Evolutionary conservation across 1,140 invertebrate genomes (phyloP).

Genomic region (Dendrolimus kikuchii): DNA sequence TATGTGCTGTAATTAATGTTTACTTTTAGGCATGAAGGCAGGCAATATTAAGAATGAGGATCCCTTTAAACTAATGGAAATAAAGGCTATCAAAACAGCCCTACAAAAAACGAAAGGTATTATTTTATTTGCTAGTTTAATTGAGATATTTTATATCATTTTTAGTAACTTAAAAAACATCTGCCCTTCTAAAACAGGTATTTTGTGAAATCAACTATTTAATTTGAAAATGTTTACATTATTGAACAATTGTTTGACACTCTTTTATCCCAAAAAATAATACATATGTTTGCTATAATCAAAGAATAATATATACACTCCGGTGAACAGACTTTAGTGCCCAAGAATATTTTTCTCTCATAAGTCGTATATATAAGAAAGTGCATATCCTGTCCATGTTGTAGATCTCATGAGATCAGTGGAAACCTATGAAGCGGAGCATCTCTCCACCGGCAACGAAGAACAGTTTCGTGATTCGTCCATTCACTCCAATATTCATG

Average conservation of each 20-base stretch:
- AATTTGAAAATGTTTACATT: no score
- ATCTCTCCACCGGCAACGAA: slow-evolving; percentile 36
- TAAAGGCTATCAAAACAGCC: slow-evolving; percentile 61
- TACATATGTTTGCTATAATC: neutral
- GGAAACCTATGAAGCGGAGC: slow-evolving; percentile 56
- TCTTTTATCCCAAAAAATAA: neutral
- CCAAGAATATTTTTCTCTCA: no score
- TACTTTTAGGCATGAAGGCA: slow-evolving; percentile 44
- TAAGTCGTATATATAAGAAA: no score
- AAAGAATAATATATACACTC: no score
- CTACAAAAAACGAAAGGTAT: slow-evolving; percentile 64
- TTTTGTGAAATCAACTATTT: no score
- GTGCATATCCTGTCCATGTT: slow-evolving; percentile 9
- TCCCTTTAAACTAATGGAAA: slow-evolving; percentile 65
- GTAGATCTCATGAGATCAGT: slow-evolving; percentile 66
- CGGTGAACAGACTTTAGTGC: no score
- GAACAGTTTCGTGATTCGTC: slow-evolving; percentile 41
- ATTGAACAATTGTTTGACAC: no score
- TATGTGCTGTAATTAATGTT: neutral
- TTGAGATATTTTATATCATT: no score
- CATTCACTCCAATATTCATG: slow-evolving; percentile 56
- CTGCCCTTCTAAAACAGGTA: no score
- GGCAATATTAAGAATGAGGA: slow-evolving; percentile 60
- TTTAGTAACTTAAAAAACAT: no score
- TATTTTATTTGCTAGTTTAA: no score